These are phyloP conservation scores for Serripes groenlandicus DNA, from an alignment of 2,888 invertebrate species.

Conservation along the genomic window DNA sequence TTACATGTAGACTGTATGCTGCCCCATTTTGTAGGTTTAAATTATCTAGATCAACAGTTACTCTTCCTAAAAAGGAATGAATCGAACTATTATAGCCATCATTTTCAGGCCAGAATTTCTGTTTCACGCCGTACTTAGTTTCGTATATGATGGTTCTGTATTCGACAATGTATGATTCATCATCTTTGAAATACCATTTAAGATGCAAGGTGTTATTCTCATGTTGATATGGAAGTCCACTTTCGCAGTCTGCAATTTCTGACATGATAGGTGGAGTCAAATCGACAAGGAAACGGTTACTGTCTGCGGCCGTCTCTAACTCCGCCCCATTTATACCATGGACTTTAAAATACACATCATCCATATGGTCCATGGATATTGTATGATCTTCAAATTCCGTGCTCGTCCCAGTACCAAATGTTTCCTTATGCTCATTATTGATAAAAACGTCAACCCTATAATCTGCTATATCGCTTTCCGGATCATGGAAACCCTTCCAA, in stretches of 20 bases:
- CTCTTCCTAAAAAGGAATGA: conserved; percentile 10
- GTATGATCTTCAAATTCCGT: conserved; percentile 57
- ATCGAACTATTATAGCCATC: conserved; percentile 41
- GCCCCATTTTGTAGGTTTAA: conserved; percentile 66
- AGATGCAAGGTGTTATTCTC: conserved; percentile 54
- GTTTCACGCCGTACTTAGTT: conserved; percentile 64
- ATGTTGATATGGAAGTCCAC: conserved; percentile 53
- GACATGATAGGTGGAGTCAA: conserved; percentile 72
- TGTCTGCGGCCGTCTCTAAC: conserved; percentile 41
- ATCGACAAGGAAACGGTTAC: conserved; percentile 74
- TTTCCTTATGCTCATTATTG: conserved; percentile 61
- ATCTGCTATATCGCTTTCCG: conserved; percentile 67
- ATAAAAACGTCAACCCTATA: conserved; percentile 68
- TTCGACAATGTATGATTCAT: conserved; percentile 70
- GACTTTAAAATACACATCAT: conserved; percentile 56
- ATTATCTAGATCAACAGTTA: conserved; percentile 27
- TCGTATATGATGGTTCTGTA: conserved; percentile 68
- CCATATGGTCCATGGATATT: conserved; percentile 61
- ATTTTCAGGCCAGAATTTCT: conserved; percentile 65
- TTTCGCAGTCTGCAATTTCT: conserved; percentile 50
- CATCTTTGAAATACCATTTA: conserved; percentile 71
- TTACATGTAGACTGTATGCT: conserved; percentile 70
- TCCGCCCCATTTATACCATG: conserved; percentile 74
- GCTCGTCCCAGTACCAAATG: conserved; percentile 53
- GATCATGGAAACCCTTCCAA: conserved; percentile 68